phyloP scores from a whole-genome alignment of 2,113 vertebrate genomes.

The Meriones unguiculatus region DNA sequence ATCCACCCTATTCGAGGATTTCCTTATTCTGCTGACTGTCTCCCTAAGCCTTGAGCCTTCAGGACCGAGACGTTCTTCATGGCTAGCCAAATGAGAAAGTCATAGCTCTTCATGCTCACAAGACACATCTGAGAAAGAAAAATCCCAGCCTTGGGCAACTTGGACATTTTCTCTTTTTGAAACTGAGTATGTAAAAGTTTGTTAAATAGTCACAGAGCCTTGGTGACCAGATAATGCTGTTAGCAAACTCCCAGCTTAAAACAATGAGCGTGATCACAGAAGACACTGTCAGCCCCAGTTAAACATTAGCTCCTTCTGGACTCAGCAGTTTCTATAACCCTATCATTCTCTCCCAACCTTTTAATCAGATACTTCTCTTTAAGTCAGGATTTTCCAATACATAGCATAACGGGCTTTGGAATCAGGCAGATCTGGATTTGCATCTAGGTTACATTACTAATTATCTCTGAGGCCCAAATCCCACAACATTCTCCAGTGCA shows the following conservation, averaged over 20 bases:
- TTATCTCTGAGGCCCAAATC: not conserved
- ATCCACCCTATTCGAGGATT: not conserved
- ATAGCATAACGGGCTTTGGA: not conserved
- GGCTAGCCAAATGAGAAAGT: conserved; percentile 21
- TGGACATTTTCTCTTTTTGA: conserved; percentile 46
- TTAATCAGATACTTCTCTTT: not conserved
- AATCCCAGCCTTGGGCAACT: not conserved
- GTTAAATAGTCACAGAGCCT: not conserved
- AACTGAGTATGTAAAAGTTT: conserved; percentile 15
- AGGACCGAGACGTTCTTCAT: not conserved
- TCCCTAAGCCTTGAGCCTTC: not conserved
- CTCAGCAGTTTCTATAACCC: not conserved
- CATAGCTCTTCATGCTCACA: not conserved
- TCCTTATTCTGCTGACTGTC: not conserved
- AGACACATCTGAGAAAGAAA: not conserved
- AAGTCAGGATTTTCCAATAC: not conserved
- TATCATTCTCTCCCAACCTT: not conserved
- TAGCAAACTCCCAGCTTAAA: not conserved
- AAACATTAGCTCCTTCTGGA: not conserved
- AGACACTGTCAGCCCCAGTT: not conserved
- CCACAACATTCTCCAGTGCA: not conserved
- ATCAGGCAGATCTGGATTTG: not conserved
- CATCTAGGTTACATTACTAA: not conserved
- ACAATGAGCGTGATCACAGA: not conserved
- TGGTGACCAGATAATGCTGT: not conserved